Evolutionary conservation across 2,797 vertebrate genomes (phyloP), one percentile per base, ranked within the genome.

Genomic region (Anguilla anguilla): DNA sequence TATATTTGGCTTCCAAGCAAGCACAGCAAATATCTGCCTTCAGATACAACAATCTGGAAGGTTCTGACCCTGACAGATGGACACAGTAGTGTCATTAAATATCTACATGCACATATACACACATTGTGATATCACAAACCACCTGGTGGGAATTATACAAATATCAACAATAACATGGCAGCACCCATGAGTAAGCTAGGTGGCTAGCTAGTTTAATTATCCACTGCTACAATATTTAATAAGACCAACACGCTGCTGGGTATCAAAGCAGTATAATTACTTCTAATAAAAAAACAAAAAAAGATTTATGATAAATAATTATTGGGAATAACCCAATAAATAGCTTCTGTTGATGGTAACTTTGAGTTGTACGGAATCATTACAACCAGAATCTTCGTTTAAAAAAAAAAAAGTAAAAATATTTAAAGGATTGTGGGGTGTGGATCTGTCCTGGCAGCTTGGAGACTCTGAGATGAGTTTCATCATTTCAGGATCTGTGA

Each of bases 341-440:
- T n/a, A 69, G 64, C 64, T n/a, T 69, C 64, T 69, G 57, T 59
- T 59, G 57, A 59, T 59, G 64, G 64, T 69, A 28, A 69, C 64
- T 22, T 64, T 28, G 2, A n/a, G 64, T n/a, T n/a, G 25, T 7
- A 11, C 9, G 10, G 64, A 28, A 69, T 28, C n/a, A 28, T 69
- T 69, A 69, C 1, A 69, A 69, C 64, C 64, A 3, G 22, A 64
- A 64, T 22, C 4, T 64, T 22, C 6, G 1, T 64, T 59, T 46
- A 46, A 46, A 46, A 46, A 46, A 55, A 55, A 55, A 55, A 55
- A 55, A 10, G 2, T 64, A 0, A 1, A 64, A 15, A 59, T 59
- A 59, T 15, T 15, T 59, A 59, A 59, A 15, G 57, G 6, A 64
- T 64, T 64, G 61, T 25, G 25, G 19, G 25, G 61, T 25, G 19